Evolutionary conservation across 1,140 invertebrate species (phyloP), one percentile per base, ranked within the genome.

Genomic region (Drosophila seguyi): DNA sequence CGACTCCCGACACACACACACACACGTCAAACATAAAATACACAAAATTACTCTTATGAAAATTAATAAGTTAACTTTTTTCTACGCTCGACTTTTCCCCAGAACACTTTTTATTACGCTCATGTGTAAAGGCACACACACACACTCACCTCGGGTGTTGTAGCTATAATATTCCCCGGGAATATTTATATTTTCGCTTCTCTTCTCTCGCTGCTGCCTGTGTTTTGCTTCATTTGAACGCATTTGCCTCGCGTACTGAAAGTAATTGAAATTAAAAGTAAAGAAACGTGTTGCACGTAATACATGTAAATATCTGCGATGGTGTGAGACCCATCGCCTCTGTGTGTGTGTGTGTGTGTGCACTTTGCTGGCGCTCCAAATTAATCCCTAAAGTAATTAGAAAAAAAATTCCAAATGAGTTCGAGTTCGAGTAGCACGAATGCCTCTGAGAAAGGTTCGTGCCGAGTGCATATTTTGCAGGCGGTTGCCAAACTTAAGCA

Each of bases 231-330:
- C 85, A 90, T 90, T 90, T 90, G 78, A 81, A 71, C 86, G 67
- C 86, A 81, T 90, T 90, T 90, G 78, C 59, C 74, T 42, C 59
- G 74, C 78, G 79, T 83, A 90, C 86, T 91, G 90, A 90, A 90
- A 80, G 87, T 91, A 90, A 91, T 90, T 90, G 86, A 90, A 90
- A 90, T 90, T 90, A 90, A 90, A 90, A 91, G 86, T 90, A 80
- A 90, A 90, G 87, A 90, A 90, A 90, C 87, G 86, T 90, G 86
- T 90, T 91, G 86, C 85, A 80, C 72, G 69, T 76, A 41, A 45
- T 60, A 60, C 44, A 62, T 82, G 74, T 59, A 58, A 67, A 44
- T 84, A 45, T 60, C 41, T 57, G 59, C 45, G 10, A 22, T 16
- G 39, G 39, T 73, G 58, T 61, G 39, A 36, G 61, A 2, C 16